Evolutionary conservation across 2,888 invertebrate genomes (phyloP).

Genomic region (Urechis unicinctus): DNA sequence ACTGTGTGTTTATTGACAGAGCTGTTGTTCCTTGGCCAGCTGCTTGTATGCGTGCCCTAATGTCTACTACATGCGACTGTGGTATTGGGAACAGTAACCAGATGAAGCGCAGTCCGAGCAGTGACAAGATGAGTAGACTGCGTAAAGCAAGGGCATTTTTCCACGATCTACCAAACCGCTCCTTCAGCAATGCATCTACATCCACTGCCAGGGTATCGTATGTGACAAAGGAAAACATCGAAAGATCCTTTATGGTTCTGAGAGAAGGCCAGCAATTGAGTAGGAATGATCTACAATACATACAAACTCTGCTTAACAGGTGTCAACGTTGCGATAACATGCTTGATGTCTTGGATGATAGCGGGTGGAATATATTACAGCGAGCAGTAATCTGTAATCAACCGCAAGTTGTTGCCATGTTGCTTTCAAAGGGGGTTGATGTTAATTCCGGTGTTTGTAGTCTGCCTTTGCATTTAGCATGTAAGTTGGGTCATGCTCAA

Average conservation of each 20-base stretch:
- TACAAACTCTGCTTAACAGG: slow-evolving; percentile 20
- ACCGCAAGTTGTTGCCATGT: slow-evolving; percentile 26
- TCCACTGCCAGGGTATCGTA: slow-evolving; percentile 14
- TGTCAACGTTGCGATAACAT: slow-evolving; percentile 21
- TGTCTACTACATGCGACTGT: no score
- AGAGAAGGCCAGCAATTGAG: slow-evolving; percentile 15
- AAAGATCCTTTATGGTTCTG: slow-evolving; percentile 13
- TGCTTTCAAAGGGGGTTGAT: slow-evolving; percentile 55
- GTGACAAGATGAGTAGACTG: slow-evolving; percentile 12
- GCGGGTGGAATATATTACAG: slow-evolving; percentile 66
- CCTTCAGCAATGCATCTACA: slow-evolving; percentile 8
- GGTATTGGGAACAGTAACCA: no score
- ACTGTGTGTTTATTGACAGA: no score
- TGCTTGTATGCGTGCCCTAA: no score
- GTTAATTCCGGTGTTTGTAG: slow-evolving; percentile 69
- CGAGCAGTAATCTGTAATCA: slow-evolving; percentile 66
- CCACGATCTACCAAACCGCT: slow-evolving; percentile 16
- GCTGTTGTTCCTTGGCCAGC: no score
- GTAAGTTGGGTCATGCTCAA: slow-evolving; percentile 64
- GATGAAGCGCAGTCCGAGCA: not conserved
- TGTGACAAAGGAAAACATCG: slow-evolving; percentile 19
- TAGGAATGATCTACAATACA: slow-evolving; percentile 18
- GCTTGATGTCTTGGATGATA: slow-evolving; percentile 31
- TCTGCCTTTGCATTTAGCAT: slow-evolving; percentile 69
- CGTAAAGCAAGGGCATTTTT: slow-evolving; percentile 19